Evolutionary conservation across 1,140 invertebrate genomes (phyloP), one percentile per base, ranked within the genome.

Genomic region (Drosophila trapezifrons): DNA sequence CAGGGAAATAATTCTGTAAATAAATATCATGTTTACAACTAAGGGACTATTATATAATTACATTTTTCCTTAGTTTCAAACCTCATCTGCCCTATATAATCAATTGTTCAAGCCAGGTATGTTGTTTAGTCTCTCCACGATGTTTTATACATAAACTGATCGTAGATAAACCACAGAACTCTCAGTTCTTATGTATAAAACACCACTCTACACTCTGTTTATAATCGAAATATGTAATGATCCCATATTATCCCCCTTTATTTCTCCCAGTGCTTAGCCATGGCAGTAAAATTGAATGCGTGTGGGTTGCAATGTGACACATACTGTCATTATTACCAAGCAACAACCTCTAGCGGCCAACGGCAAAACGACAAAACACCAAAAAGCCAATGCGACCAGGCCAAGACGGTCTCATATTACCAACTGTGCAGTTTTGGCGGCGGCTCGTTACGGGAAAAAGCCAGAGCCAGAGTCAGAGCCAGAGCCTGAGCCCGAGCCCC

Each of bases 301-400:
- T 89, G 84, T 89, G 84, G 84, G 84, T 89, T 89, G 84, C 84
- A 89, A 89, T 89, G 84, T 89, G 84, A 89, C 84, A 89, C 84
- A 89, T 89, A 89, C 84, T 89, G 84, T 89, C 84, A 89, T 89
- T 89, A 89, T 89, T 89, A 89, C 80, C 84, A 83, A 63, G 58
- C 80, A 87, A 73, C 83, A 80, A 86, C 78, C 82, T 76, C 70
- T 65, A 78, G 70, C 81, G 73, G 76, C 76, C 75, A 72, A 65
- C 75, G 60, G 55, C 76, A 77, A 76, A 76, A 57, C 62, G 55
- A 49, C 63, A 73, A 76, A 56, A 57, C 71, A 38, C 35, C 71
- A 55, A 66, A 76, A 55, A 40, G 45, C 46, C 60, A 74, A 59
- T 47, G 42, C 40, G 56, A 70, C 56, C 60, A 60, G 63, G 58